phyloP scores from a whole-genome alignment of 2,888 invertebrate genomes.

The Pyrrhia umbra region DNA sequence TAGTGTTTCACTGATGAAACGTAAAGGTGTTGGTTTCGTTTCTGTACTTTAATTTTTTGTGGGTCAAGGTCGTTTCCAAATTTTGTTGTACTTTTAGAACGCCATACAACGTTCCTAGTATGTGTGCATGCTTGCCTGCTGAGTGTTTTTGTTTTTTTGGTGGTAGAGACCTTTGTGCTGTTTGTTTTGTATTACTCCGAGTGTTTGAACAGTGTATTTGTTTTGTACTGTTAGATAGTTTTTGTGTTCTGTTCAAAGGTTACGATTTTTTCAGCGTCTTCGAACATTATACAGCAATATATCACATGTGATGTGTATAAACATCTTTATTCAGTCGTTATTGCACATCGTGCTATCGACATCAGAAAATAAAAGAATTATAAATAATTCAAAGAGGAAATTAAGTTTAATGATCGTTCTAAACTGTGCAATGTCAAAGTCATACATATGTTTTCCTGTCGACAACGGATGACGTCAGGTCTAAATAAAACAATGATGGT shows the following conservation, averaged over 20 bases:
- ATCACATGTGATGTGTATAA: slow-evolving; percentile 22
- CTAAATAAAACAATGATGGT: slow-evolving; percentile 65
- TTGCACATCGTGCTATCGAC: slow-evolving; percentile 60
- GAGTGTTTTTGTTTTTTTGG: slow-evolving; percentile 76
- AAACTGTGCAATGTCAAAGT: slow-evolving; percentile 73
- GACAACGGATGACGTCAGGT: slow-evolving; percentile 63
- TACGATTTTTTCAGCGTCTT: slow-evolving; percentile 36
- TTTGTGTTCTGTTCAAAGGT: slow-evolving; percentile 55
- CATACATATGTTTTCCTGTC: slow-evolving; percentile 65
- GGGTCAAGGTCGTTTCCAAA: slow-evolving; percentile 70
- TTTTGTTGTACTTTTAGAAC: slow-evolving; percentile 68
- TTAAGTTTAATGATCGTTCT: slow-evolving; percentile 72
- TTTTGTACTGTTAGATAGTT: slow-evolving; percentile 43
- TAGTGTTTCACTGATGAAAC: slow-evolving; percentile 71
- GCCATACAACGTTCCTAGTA: slow-evolving; percentile 80
- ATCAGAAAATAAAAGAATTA: slow-evolving; percentile 63
- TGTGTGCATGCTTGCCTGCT: slow-evolving; percentile 88
- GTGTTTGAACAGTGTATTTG: slow-evolving; percentile 42
- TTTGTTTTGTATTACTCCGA: slow-evolving; percentile 57
- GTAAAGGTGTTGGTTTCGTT: slow-evolving; percentile 79
- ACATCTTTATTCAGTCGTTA: slow-evolving; percentile 48
- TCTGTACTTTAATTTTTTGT: slow-evolving; percentile 69
- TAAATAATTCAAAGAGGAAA: slow-evolving; percentile 71
- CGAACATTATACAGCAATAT: slow-evolving; percentile 34
- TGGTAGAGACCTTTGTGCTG: slow-evolving; percentile 62